Conservation (phyloP, 2,113 vertebrate species). For the Oryzias woworae region DNA sequence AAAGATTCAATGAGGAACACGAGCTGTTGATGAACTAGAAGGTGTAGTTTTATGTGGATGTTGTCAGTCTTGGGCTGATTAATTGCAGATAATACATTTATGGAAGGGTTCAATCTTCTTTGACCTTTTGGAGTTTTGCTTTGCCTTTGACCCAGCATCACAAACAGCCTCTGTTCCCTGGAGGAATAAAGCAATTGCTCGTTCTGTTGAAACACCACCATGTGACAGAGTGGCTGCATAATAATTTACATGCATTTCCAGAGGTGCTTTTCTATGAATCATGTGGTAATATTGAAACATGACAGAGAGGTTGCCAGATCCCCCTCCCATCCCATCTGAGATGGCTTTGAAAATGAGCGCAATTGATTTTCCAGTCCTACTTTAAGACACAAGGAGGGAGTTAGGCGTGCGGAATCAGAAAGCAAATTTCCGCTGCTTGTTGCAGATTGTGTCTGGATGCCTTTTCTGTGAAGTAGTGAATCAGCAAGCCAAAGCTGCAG, state of each 20-base stretch:
- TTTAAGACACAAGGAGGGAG: constrained; percentile 28
- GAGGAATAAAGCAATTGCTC: constrained; percentile 87
- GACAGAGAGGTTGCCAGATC: constrained; percentile 64
- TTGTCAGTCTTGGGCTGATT: too few species aligned
- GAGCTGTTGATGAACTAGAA: too few species aligned
- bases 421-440: constrained; percentile 28
- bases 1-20: too few species aligned
- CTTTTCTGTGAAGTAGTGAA: constrained; percentile 39
- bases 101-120: constrained; percentile 60
- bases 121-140: constrained; percentile 45
- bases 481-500: constrained; percentile 12
- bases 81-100: constrained; percentile 54
- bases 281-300: constrained; percentile 82
- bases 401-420: constrained; percentile 20
- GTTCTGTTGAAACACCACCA: constrained; percentile 88
- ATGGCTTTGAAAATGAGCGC: constrained; percentile 14
- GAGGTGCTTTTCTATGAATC: constrained; percentile 82
- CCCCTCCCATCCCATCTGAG: constrained; percentile 8
- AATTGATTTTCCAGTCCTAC: constrained; percentile 29
- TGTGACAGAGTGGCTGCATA: constrained; percentile 87
- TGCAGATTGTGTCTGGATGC: constrained; percentile 3
- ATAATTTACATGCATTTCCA: constrained; percentile 88
- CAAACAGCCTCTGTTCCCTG: constrained; percentile 81
- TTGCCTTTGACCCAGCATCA: constrained; percentile 69
- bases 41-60: too few species aligned